phyloP scores from a whole-genome alignment of 1,140 invertebrate genomes.

The Tigriopus japonicus region DNA sequence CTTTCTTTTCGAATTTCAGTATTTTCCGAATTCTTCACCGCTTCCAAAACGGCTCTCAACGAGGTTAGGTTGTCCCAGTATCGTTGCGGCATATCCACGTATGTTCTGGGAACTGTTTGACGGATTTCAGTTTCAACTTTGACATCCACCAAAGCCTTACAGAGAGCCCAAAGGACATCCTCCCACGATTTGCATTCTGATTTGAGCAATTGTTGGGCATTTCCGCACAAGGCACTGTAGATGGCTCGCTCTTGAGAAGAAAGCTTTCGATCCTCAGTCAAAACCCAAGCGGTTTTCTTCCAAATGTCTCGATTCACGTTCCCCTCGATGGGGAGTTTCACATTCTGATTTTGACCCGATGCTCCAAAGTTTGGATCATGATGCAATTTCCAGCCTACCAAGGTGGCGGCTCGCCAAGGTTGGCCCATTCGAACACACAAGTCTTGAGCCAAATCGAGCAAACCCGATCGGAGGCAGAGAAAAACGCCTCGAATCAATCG shows the following conservation, averaged over 20 bases:
- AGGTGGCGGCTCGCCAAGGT: constrained; percentile 63
- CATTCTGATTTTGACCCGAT: constrained; percentile 25
- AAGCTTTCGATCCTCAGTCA: constrained; percentile 36
- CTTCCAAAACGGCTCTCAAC: neutral
- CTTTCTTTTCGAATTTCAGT: neutral
- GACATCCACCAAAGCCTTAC: constrained; percentile 48
- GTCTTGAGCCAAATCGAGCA: constrained; percentile 31
- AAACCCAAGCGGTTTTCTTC: constrained; percentile 61
- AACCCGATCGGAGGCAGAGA: neutral
- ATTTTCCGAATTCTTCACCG: neutral
- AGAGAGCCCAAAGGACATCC: constrained; percentile 65
- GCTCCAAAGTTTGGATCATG: constrained; percentile 55
- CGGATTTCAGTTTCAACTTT: constrained; percentile 55
- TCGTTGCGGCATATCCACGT: constrained; percentile 40
- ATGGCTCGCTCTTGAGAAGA: constrained; percentile 33
- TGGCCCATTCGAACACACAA: constrained; percentile 66
- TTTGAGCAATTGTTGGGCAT: constrained; percentile 45
- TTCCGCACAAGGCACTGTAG: constrained; percentile 60
- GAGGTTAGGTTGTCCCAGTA: constrained; percentile 48
- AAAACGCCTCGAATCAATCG: neutral
- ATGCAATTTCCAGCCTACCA: constrained; percentile 69
- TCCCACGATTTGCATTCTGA: constrained; percentile 59
- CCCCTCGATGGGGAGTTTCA: constrained; percentile 43
- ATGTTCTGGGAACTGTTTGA: constrained; percentile 20
- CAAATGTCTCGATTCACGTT: constrained; percentile 73